phyloP scores from a whole-genome alignment of 2,797 vertebrate species.

The Mus spretus region DNA sequence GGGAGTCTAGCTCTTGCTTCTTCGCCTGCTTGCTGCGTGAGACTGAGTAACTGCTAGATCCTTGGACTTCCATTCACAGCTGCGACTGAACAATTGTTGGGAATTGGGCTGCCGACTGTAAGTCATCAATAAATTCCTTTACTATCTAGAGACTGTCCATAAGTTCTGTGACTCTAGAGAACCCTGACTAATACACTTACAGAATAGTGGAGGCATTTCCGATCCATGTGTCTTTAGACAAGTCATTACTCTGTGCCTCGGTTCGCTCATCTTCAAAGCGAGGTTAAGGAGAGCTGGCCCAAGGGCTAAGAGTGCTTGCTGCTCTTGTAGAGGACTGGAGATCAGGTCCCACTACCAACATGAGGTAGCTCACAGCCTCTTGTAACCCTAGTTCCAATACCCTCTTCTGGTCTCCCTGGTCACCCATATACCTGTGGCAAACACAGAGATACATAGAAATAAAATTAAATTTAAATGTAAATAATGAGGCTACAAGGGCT shows the following conservation, averaged over 20 bases:
- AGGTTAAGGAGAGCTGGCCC: background rate
- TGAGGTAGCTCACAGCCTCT: background rate
- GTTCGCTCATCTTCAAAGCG: constrained; percentile 18
- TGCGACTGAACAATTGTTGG: no score
- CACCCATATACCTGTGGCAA: background rate
- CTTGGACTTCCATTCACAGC: no score
- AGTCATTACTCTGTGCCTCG: constrained; percentile 12
- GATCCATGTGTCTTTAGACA: background rate
- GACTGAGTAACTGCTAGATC: no score
- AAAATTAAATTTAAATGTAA: background rate
- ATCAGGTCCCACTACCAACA: background rate
- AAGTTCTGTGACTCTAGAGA: no score
- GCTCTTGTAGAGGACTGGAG: background rate
- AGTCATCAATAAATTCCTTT: no score
- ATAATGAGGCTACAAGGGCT: background rate
- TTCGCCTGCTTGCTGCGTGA: no score
- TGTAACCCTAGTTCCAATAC: background rate
- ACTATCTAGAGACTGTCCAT: no score
- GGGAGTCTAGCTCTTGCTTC: no score
- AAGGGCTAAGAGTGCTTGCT: background rate
- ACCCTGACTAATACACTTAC: no score
- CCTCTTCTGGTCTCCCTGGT: background rate
- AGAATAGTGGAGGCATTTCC: background rate
- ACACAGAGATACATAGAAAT: background rate
- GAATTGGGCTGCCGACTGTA: no score